Evolutionary conservation across 2,113 vertebrate genomes (phyloP).

Genomic region (Passer domesticus): DNA sequence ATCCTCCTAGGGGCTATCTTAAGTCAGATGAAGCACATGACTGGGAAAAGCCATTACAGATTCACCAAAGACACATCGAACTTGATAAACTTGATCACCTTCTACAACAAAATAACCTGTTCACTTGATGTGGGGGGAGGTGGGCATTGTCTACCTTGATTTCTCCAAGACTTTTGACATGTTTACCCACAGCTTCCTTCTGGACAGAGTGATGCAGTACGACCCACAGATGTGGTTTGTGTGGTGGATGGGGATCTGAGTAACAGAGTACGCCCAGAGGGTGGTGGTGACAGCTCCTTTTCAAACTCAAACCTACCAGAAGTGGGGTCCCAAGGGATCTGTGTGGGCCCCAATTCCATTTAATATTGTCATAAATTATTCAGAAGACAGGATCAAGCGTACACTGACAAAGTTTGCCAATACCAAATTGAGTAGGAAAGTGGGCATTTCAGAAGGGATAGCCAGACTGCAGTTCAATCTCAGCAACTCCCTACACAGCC

Average conservation of each 20-base stretch:
- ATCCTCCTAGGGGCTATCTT: background rate
- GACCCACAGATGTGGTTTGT: fast-evolving
- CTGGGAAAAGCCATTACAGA: background rate
- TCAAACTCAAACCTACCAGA: background rate
- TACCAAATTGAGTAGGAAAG: background rate
- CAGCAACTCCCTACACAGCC: background rate
- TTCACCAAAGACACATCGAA: background rate
- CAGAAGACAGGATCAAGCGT: background rate
- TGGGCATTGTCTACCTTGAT: background rate
- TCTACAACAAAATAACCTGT: background rate
- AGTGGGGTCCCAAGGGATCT: too few relatives aligned
- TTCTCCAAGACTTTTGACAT: background rate
- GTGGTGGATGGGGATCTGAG: background rate
- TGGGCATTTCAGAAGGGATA: background rate
- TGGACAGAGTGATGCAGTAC: fast-evolving
- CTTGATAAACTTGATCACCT: background rate
- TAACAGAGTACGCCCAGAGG: background rate
- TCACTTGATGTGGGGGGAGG: background rate
- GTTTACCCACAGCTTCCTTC: background rate
- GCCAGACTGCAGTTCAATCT: background rate
- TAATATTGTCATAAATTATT: background rate
- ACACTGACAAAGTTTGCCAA: background rate
- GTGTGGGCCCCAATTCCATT: fast-evolving
- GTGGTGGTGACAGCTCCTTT: background rate
- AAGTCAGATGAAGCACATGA: background rate